Evolutionary conservation across 2,888 invertebrate species (phyloP), one percentile per base, ranked within the genome.

Genomic region (Aethes cnicana): DNA sequence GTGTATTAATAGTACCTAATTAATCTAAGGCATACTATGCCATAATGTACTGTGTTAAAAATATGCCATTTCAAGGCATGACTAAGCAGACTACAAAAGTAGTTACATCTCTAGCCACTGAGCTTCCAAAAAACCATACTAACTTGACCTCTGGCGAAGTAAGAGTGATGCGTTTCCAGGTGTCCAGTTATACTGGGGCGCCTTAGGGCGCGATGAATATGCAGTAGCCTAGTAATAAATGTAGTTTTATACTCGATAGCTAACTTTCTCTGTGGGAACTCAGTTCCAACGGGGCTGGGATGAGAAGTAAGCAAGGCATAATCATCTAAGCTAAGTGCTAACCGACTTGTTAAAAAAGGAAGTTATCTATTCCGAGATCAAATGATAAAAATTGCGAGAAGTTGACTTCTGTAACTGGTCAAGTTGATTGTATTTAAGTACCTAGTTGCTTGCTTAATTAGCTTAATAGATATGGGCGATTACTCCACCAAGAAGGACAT

Each of bases 191-290:
- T 12, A 54, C 32, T 37, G 49, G 66, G 53, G 47, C 72, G 82
- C 81, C 77, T 55, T 62, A 62, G 76, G 85, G 74, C 77, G 73
- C 74, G 72, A 81, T 89, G 88, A 88, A 89, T 88, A 89, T 89
- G 87, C 85, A 88, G 76, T 71, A 74, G n/a, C n/a, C n/a, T n/a
- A n/a, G 73, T 78, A 81, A 84, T 87, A 85, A 86, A 85, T 79
- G 82, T 81, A 78, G 84, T 84, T 85, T 82, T 79, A 82, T 80
- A 77, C 81, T 61, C 65, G 68, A 63, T 61, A 72, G 62, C 67
- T 74, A 87, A 89, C 88, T 89, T 88, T 86, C 88, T 79, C 84
- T 61, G 58, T 61, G 53, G 52, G 47, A 49, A 47, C 47, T 54
- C 44, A 52, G 41, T 33, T 49, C 16, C 47, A 37, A 11, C 41